phyloP scores from a whole-genome alignment of 2,797 vertebrate species.

The Malurus leucopterus region DNA sequence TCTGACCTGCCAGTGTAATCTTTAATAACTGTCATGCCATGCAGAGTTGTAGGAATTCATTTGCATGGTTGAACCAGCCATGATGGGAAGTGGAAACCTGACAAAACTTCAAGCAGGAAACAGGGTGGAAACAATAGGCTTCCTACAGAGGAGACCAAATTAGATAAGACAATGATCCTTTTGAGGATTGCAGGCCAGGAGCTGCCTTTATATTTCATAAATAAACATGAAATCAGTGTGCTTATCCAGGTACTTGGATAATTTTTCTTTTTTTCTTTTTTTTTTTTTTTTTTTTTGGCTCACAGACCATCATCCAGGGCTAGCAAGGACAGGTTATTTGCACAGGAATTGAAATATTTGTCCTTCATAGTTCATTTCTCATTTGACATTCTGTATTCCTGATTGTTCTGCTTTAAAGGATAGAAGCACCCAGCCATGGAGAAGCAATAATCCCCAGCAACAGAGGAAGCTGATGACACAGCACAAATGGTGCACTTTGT shows the following conservation, averaged over 20 bases:
- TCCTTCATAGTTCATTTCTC: slow-evolving; percentile 61
- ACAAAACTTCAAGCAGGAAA: slow-evolving; percentile 43
- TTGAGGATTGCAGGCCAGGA: background rate
- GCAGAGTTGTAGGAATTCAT: background rate
- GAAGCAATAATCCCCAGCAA: slow-evolving; percentile 45
- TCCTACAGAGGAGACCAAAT: slow-evolving; percentile 30
- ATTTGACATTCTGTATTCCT: slow-evolving; percentile 52
- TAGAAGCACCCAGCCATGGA: slow-evolving; percentile 53
- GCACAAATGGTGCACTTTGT: slow-evolving; percentile 14
- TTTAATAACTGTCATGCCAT: background rate
- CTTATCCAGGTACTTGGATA: background rate
- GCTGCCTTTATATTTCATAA: slow-evolving; percentile 19
- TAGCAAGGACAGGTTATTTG: slow-evolving; percentile 39
- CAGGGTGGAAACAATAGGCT: slow-evolving; percentile 22
- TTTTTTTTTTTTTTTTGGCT: background rate
- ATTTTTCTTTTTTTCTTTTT: background rate
- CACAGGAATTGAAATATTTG: slow-evolving; percentile 50
- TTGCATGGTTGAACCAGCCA: background rate
- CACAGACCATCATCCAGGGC: background rate
- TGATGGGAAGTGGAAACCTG: slow-evolving; percentile 6
- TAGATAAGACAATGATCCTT: slow-evolving; percentile 36
- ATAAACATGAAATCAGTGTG: background rate
- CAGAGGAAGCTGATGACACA: slow-evolving; percentile 50
- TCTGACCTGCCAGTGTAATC: background rate
- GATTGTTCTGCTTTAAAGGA: slow-evolving; percentile 55